Conservation (phyloP, 2,113 vertebrate species). For the Columba janthina region DNA sequence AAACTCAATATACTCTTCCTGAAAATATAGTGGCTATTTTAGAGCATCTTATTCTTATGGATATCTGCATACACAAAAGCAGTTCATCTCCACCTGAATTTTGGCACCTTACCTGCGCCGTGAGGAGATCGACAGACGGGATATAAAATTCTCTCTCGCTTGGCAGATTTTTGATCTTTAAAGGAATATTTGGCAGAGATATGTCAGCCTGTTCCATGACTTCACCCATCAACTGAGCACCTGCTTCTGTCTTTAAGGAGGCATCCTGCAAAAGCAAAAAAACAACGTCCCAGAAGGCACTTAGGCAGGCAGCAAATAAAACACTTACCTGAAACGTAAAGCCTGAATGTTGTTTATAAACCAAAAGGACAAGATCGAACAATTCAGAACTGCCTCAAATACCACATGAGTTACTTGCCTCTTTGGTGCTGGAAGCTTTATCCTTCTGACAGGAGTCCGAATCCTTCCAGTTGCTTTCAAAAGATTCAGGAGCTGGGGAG, state of each 20-base stretch:
- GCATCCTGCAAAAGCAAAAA: slow-evolving; percentile 37
- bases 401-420: slow-evolving; percentile 74
- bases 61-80: background rate
- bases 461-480: slow-evolving; percentile 33
- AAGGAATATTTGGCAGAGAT: slow-evolving; percentile 8
- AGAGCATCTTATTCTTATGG: background rate
- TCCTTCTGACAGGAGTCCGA: slow-evolving; percentile 24
- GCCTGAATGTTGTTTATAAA: background rate
- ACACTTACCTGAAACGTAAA: background rate
- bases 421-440: slow-evolving; percentile 64
- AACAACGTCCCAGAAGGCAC: background rate
- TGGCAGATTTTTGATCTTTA: slow-evolving; percentile 69
- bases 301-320: background rate
- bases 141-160: slow-evolving; percentile 87
- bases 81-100: background rate
- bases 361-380: background rate
- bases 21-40: background rate
- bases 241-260: slow-evolving; percentile 55
- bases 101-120: slow-evolving; percentile 85
- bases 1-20: background rate
- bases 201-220: slow-evolving; percentile 36
- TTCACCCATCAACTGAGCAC: background rate
- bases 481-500: slow-evolving; percentile 35
- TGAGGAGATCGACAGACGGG: slow-evolving; percentile 94
- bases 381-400: background rate